Evolutionary conservation across 2,888 invertebrate genomes (phyloP), one percentile per base, ranked within the genome.

Genomic region (Oeneis ivallda): DNA sequence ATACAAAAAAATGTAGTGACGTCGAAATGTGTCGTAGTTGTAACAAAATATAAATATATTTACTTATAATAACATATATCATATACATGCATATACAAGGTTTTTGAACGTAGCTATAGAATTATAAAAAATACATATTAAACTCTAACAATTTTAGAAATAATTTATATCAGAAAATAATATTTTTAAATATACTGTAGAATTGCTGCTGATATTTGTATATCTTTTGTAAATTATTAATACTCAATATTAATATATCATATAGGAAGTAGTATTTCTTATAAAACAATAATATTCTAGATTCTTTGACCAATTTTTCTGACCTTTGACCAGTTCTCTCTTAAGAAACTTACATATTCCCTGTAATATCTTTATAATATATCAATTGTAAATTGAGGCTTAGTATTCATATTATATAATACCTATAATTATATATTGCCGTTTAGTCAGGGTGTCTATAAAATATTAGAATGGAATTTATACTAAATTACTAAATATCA

Each of bases 391-490:
- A 70, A 62, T 65, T 52, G 64, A 50, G 49, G 50, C 65, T 65
- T 62, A 56, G 66, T 64, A 59, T 68, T 19, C 19, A 70, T 69
- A 64, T 64, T 68, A 71, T 65, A 71, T 65, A 39, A 57, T 39
- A 41, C 19, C 53, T 32, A n/a, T 2, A 58, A 19, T 26, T 45
- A 45, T 15, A 58, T 32, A 64, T 74, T 77, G 75, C 79, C 78
- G 71, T 77, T 70, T 78, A 78, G 76, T 76, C 84, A 85, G 83
- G 83, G 83, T 85, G 78, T 79, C 60, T 60, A 17, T 41, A 41
- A 13, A 54, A 7, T n/a, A 47, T 17, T n/a, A 32, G n/a, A 17
- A 47, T 34, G 62, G 62, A 65, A 41, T 53, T 62, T 61, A 39
- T 56, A 43, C 19, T 47, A 41, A 43, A 49, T 37, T 9, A 39